These are phyloP conservation scores for Lasiurus borealis DNA, from an alignment of 2,113 vertebrate genomes.

Conservation along the genomic window DNA sequence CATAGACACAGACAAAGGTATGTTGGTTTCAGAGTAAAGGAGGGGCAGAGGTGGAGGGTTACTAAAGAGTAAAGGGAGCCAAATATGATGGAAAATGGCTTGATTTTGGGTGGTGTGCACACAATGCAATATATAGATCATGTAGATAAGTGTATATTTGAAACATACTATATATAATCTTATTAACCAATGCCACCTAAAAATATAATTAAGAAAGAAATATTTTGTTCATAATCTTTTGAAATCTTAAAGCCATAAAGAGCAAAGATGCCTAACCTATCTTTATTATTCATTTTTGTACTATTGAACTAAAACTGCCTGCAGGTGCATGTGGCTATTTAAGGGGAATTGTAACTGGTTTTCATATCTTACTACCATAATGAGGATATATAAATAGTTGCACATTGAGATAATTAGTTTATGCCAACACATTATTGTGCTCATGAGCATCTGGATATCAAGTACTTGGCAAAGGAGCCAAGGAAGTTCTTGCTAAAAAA, in stretches of 20 bases:
- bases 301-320: conserved; percentile 73
- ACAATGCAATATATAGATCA: neutral
- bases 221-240: conserved; percentile 32
- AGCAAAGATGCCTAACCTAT: conserved; percentile 64
- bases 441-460: conserved; percentile 72
- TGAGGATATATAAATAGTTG: conserved; percentile 74
- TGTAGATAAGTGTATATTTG: neutral
- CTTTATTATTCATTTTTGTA: conserved; percentile 67
- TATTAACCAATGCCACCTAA: neutral
- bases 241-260: conserved; percentile 62
- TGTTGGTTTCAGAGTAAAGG: neutral
- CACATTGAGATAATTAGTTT: conserved; percentile 76
- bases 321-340: conserved; percentile 77
- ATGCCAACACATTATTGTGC: conserved; percentile 75
- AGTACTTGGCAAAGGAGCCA: conserved; percentile 57
- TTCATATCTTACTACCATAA: conserved; percentile 60
- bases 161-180: neutral
- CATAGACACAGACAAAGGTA: neutral
- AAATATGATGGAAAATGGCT: neutral
- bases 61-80: neutral
- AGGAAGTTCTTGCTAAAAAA: conserved; percentile 48
- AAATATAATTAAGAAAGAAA: neutral
- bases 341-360: conserved; percentile 74
- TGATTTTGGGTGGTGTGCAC: too few species aligned
- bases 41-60: neutral